phyloP scores from a whole-genome alignment of 64 coral and sea anemone genomes.

The Stichodactyla helianthus region DNA sequence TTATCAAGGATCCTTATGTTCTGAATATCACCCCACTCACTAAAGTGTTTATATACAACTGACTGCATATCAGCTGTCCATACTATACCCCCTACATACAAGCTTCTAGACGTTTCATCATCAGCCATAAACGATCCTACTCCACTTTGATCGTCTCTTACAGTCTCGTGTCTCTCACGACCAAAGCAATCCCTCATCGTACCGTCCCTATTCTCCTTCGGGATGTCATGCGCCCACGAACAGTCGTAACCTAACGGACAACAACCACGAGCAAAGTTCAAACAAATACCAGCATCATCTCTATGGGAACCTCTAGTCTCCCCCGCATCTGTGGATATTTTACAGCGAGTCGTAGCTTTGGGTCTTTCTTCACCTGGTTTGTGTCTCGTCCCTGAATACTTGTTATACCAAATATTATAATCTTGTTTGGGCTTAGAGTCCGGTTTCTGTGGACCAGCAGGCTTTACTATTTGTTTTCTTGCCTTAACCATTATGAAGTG shows the following conservation, averaged over 20 bases:
- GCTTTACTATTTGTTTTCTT: slow-evolving; percentile 74
- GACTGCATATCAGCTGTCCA: slow-evolving; percentile 30
- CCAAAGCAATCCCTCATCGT: slow-evolving; percentile 77
- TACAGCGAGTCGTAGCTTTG: slow-evolving; percentile 59
- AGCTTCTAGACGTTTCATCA: slow-evolving; percentile 61
- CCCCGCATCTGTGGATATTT: slow-evolving; percentile 63
- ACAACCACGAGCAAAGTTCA: slow-evolving; percentile 87
- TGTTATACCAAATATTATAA: slow-evolving; percentile 96
- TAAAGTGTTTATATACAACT: slow-evolving; percentile 70
- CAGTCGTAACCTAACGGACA: slow-evolving; percentile 78
- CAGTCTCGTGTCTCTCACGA: slow-evolving; percentile 68
- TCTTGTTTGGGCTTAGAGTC: slow-evolving; percentile 29
- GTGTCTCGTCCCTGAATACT: slow-evolving; percentile 65
- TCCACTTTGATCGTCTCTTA: slow-evolving; percentile 87
- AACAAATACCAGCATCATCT: slow-evolving; percentile 60
- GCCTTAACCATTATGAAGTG: slow-evolving; percentile 53
- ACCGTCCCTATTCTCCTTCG: slow-evolving; percentile 47
- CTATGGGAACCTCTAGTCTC: slow-evolving; percentile 57
- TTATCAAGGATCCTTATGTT: slow-evolving; percentile 59
- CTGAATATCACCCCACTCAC: slow-evolving; percentile 81
- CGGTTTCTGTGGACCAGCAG: slow-evolving; percentile 61
- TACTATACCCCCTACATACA: slow-evolving; percentile 74
- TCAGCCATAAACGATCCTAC: slow-evolving; percentile 71
- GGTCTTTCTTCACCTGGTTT: slow-evolving; percentile 37
- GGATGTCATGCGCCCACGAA: slow-evolving; percentile 66